A percentile compares a stretch with the other conserved stretches of the same genome.
Conservation (phyloP, 2,113 vertebrate genomes). For the Phodopus roborovskii region DNA sequence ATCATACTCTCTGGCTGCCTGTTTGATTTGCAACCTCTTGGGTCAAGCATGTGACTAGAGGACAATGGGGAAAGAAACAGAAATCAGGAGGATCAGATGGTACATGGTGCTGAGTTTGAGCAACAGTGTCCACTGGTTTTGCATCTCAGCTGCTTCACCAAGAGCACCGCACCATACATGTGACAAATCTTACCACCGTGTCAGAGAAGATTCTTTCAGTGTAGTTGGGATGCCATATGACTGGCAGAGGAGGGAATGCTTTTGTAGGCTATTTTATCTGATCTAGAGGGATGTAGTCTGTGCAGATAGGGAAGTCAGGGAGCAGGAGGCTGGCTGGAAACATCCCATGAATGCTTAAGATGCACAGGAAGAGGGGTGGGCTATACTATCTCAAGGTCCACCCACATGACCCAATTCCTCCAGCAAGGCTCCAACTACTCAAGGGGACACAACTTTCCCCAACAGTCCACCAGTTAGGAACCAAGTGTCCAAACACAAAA, state of each 20-base stretch:
- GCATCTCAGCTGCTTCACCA: background rate
- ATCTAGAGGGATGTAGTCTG: background rate
- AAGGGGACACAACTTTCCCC: background rate
- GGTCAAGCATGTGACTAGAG: background rate
- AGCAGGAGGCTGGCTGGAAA: background rate
- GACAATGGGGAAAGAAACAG: background rate
- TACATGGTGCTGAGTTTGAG: background rate
- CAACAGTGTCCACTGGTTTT: accelerated
- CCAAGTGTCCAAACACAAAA: background rate
- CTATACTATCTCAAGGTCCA: background rate
- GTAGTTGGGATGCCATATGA: background rate
- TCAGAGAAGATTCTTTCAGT: background rate
- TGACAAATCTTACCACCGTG: background rate
- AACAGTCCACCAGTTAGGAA: background rate
- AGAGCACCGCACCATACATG: background rate
- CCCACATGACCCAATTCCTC: too few relatives aligned
- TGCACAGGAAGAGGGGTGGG: background rate
- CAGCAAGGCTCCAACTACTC: background rate
- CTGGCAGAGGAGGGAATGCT: background rate
- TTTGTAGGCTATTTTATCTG: background rate
- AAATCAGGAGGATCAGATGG: background rate
- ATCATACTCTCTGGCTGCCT: background rate
- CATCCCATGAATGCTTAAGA: too few relatives aligned
- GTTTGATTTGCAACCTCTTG: constrained; percentile 47
- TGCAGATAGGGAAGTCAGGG: background rate